Conservation (phyloP, 2,113 vertebrate genomes). For the Electrona antarctica region DNA sequence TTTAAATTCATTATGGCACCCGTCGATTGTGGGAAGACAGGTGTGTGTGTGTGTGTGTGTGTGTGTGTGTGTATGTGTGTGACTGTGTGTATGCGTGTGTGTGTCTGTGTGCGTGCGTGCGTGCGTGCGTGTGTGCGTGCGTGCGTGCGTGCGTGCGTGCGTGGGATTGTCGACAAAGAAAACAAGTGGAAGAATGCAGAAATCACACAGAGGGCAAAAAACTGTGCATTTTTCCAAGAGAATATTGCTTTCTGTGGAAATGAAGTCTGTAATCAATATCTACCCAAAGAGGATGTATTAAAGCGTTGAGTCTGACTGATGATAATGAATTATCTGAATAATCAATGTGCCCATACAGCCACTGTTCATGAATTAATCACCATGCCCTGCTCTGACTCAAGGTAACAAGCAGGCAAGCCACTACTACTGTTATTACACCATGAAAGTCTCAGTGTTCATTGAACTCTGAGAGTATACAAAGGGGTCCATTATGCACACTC, state of each 20-base stretch:
- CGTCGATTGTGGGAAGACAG: background rate
- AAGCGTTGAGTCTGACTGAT: slow-evolving; percentile 73
- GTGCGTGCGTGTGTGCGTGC: too few relatives aligned
- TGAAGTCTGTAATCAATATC: slow-evolving; percentile 70
- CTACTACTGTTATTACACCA: too few relatives aligned
- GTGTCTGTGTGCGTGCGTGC: too few relatives aligned
- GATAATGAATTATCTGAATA: slow-evolving; percentile 76
- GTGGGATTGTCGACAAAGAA: slow-evolving; percentile 27
- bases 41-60: too few relatives aligned
- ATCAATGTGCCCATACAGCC: slow-evolving; percentile 71
- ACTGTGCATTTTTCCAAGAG: slow-evolving; percentile 17
- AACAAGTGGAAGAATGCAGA: slow-evolving; percentile 37
- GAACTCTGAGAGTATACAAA: too few relatives aligned
- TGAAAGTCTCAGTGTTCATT: too few relatives aligned
- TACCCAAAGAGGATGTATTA: slow-evolving; percentile 67
- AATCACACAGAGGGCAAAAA: slow-evolving; percentile 36
- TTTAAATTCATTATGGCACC: background rate
- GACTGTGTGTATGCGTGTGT: too few relatives aligned
- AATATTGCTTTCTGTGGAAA: slow-evolving; percentile 63
- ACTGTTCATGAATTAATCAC: slow-evolving; percentile 75
- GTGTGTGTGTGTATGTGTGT: too few relatives aligned
- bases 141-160: too few relatives aligned
- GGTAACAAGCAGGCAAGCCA: slow-evolving; percentile 46
- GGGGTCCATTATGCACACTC: too few relatives aligned
- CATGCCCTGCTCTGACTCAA: slow-evolving; percentile 48